These are phyloP conservation scores for Acronicta aceris DNA, from an alignment of 2,888 invertebrate species.

Conservation along the genomic window DNA sequence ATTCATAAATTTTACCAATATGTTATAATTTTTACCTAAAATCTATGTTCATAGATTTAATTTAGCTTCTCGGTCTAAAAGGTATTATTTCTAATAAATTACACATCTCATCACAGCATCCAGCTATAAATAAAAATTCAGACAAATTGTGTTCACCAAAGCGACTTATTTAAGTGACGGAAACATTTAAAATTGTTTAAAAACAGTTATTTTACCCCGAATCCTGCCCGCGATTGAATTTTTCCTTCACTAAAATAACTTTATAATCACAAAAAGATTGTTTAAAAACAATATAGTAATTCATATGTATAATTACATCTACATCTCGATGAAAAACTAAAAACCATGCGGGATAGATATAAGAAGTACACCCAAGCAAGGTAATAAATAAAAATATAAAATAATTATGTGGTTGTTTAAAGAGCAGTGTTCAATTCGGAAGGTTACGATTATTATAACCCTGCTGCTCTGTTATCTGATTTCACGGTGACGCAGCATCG, in stretches of 20 bases:
- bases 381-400: slow-evolving; percentile 25
- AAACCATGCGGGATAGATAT: slow-evolving; percentile 4
- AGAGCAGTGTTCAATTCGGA: slow-evolving; percentile 19
- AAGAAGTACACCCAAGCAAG: slow-evolving; percentile 24
- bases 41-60: neutral
- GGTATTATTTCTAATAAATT: too few species aligned
- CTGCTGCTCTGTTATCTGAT: slow-evolving; percentile 23
- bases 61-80: too few species aligned
- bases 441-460: slow-evolving; percentile 17
- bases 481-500: slow-evolving; percentile 19
- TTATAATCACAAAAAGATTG: too few species aligned
- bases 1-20: neutral
- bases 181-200: slow-evolving; percentile 11
- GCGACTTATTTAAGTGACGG: slow-evolving; percentile 10
- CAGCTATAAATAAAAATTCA: slow-evolving; percentile 24
- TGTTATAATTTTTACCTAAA: neutral
- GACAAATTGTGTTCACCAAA: slow-evolving; percentile 29
- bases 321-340: slow-evolving; percentile 18
- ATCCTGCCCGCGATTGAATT: too few species aligned
- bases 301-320: slow-evolving; percentile 8
- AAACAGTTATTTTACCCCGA: too few species aligned
- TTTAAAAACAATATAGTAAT: too few species aligned
- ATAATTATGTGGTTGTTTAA: slow-evolving; percentile 6
- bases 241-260: too few species aligned
- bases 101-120: too few species aligned